Base-by-base conservation (phyloP, 2,888 invertebrate genomes). In the Amiota minor region DNA sequence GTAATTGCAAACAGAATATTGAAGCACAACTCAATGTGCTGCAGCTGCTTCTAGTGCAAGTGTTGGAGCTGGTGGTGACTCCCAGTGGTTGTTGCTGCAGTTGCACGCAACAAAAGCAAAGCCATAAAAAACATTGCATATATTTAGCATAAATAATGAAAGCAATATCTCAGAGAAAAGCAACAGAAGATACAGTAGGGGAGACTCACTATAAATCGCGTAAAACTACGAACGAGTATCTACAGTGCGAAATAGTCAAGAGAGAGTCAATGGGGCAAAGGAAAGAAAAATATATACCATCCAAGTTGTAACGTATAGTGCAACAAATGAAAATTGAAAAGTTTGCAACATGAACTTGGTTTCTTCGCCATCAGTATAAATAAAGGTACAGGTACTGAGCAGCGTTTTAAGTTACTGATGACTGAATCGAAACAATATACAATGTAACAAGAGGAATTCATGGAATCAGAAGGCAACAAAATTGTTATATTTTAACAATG, bases 71-170 rank as follows among this genome's bases (percentile, higher is more conserved):
- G 35, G 10, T 16, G 59, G 12, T 50, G 12, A 35, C 35, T 50
- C 59, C 11, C 59, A 59, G 20, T 20, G 4, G 50, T 2, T 16
- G 56, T 16, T 20, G 18, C 56, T 9, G 12, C 46, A 23, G 67
- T 53, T 9, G 14, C 62, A 62, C 14, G 35, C 35, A 62, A 62
- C 67, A 68, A 68, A 18, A 47, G 64, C 35, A 73, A 72, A 74
- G 68, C 64, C 61, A 68, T 49, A 59, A 75, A 78, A 35, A 75
- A 79, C 78, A 77, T 75, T 79, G 83, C 82, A 82, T 82, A 80
- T 80, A 83, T 80, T 82, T 83, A 78, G 78, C 79, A 80, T 79
- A 79, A 80, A 80, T 80, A 79, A 78, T 78, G 79, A 75, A 75
- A 74, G 78, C 77, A 76, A 80, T 80, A 78, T 78, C 78, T 77